phyloP scores from a whole-genome alignment of 2,797 vertebrate genomes.

The Coregonus suidteri region DNA sequence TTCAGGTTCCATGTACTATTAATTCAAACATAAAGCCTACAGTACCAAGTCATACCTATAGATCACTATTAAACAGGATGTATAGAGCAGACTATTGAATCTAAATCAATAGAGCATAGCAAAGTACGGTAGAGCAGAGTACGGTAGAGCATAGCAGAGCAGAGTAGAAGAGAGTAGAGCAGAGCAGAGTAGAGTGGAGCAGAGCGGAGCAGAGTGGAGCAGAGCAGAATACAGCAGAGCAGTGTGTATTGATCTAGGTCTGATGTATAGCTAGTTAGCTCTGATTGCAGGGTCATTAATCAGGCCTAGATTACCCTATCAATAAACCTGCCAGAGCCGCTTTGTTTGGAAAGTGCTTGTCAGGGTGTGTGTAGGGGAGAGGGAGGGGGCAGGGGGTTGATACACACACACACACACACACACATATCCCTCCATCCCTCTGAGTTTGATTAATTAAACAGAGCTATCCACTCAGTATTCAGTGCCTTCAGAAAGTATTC shows the following conservation, averaged over 20 bases:
- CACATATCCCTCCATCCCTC: not conserved
- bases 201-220: too few relatives aligned
- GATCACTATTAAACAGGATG: too few relatives aligned
- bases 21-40: too few relatives aligned
- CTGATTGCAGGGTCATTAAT: conserved; percentile 98
- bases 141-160: too few relatives aligned
- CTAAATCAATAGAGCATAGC: too few relatives aligned
- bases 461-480: conserved; percentile 39
- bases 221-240: not conserved
- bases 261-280: conserved; percentile 96
- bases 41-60: too few relatives aligned
- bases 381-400: not conserved
- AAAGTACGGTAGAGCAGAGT: too few relatives aligned
- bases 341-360: conserved; percentile 79
- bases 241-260: conserved; percentile 82
- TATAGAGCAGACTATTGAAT: too few relatives aligned
- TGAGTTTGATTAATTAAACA: conserved; percentile 57
- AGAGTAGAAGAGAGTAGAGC: too few relatives aligned
- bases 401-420: not conserved
- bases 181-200: too few relatives aligned
- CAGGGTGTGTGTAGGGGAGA: conserved; percentile 27
- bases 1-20: too few relatives aligned
- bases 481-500: not conserved
- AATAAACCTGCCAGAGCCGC: conserved; percentile 87
- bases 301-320: conserved; percentile 91